Percentiles rank a stretch among this genome's conserved stretches.
phyloP scores from a whole-genome alignment of 2,888 invertebrate species.

The Pachymerium ferrugineum region DNA sequence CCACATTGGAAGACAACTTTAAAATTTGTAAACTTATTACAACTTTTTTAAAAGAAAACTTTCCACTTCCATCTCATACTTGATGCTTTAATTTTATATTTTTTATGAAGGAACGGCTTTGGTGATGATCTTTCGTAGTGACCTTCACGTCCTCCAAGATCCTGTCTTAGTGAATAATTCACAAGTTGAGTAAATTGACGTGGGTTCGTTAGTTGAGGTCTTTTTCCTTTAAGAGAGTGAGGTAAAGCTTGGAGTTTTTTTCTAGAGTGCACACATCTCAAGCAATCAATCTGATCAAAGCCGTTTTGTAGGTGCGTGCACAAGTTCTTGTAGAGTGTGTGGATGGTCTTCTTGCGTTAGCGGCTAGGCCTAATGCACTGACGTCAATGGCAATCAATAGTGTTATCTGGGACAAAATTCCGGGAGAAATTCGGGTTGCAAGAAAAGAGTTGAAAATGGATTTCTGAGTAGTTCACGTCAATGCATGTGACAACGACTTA shows the following conservation, averaged over 20 bases:
- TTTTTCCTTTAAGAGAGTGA: background rate
- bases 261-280: constrained; percentile 9
- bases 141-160: background rate
- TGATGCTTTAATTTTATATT: background rate
- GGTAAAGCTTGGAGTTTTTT: background rate
- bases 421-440: background rate
- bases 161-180: background rate
- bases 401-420: background rate
- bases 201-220: constrained; percentile 4
- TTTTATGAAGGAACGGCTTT: background rate
- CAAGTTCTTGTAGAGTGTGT: constrained; percentile 10
- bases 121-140: background rate
- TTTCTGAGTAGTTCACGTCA: background rate
- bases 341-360: constrained; percentile 19
- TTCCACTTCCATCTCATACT: too few species aligned
- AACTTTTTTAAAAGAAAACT: too few species aligned
- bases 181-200: background rate
- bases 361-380: background rate
- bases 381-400: constrained; percentile 6
- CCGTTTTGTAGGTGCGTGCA: constrained; percentile 27
- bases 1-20: too few species aligned
- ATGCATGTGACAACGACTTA: too few species aligned
- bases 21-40: too few species aligned
- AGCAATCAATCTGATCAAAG: constrained; percentile 25
- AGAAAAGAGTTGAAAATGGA: background rate